Evolutionary conservation across 2,113 vertebrate species (phyloP), one percentile per base, ranked within the genome.

Genomic region (Ceuthmochares aereus): DNA sequence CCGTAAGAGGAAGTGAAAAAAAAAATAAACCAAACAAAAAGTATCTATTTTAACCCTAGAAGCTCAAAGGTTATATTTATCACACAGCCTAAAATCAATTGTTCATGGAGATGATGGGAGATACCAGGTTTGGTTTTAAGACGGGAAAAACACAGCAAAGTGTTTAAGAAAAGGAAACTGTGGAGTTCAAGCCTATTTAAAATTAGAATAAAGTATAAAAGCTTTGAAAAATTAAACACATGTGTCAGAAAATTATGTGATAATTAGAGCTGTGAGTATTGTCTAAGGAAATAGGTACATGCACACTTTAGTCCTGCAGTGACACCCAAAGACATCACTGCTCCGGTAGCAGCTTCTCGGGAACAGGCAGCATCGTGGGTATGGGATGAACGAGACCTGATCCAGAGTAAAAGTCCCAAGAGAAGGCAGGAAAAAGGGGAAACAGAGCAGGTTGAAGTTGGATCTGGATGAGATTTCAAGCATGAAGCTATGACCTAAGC

Each of bases 231-330:
- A 19, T 19, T 6, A 70, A 81, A 58, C 8, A 32, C 9, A 43
- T 10, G 27, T 83, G 26, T 21, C 17, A 90, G 49, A 58, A 90
- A 63, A 55, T 3, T 32, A 8, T 17, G 47, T 4, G 7, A 10
- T 9, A 73, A 34, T 21, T 55, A 42, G 0, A 59, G 27, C n/a
- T 77, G 30, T 9, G 8, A 72, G 19, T 12, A 51, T 0, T 29
- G 45, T 16, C 20, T 54, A 72, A 23, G 47, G n/a, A 30, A 74
- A 49, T 2, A 10, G 45, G 34, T 6, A 40, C 16, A 7, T 1
- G 36, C 0, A 1, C 2, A 30, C 9, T 22, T 22, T 6, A 36
- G 0, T 40, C 37, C 66, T 64, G 37, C 84, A 42, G 1, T 19
- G 70, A 66, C 52, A 40, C 26, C n/a, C 54, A 67, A 36, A 56